Conservation (phyloP, 2,888 invertebrate species). For the Biston betularia region DNA sequence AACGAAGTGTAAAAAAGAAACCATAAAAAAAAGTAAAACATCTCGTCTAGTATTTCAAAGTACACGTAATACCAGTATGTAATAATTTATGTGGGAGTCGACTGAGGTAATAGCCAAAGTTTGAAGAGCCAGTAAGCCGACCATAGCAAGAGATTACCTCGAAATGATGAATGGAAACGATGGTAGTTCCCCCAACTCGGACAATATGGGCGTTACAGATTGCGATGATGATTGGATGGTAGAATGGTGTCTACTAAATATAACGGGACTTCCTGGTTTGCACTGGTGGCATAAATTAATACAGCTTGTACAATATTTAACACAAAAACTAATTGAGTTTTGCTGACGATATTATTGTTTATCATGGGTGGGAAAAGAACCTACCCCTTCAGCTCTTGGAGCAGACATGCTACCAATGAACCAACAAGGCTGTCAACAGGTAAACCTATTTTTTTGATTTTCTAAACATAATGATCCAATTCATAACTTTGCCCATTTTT, state of each 20-base stretch:
- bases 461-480: too few species aligned
- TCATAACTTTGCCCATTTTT: too few species aligned
- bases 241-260: background rate
- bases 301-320: too few species aligned
- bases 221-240: slow-evolving; percentile 22
- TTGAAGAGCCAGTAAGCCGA: slow-evolving; percentile 20
- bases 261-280: slow-evolving; percentile 1
- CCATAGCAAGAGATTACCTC: slow-evolving; percentile 20
- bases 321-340: too few species aligned
- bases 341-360: too few species aligned
- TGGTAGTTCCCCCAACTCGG: slow-evolving; percentile 15
- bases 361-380: too few species aligned
- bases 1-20: background rate
- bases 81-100: slow-evolving; percentile 20
- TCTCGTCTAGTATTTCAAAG: slow-evolving; percentile 7
- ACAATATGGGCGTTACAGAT: slow-evolving; percentile 18
- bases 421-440: too few species aligned
- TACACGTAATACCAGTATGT: slow-evolving; percentile 14
- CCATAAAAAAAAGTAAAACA: background rate
- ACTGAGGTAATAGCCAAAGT: slow-evolving; percentile 23
- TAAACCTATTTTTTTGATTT: too few species aligned
- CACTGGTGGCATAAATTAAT: too few species aligned
- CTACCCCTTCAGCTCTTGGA: too few species aligned
- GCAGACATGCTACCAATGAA: too few species aligned
- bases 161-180: slow-evolving; percentile 26